Evolutionary conservation across 1,140 invertebrate species (phyloP).

Genomic region (Aphidius ervi): DNA sequence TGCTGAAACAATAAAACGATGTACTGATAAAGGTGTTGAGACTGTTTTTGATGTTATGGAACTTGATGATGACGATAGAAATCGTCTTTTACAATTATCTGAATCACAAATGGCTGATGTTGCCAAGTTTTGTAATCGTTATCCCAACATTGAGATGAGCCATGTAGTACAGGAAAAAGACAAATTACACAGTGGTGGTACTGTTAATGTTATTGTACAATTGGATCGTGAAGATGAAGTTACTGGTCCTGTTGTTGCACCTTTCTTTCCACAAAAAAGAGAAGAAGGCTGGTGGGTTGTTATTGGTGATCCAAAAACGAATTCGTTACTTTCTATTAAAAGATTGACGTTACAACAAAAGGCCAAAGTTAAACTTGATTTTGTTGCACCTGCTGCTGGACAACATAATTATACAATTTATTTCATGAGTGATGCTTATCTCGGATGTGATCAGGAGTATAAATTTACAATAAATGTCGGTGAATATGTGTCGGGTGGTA

Average conservation of each 20-base stretch:
- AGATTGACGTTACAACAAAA: slow-evolving; percentile 89
- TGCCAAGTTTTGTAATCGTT: slow-evolving; percentile 96
- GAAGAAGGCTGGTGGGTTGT: slow-evolving; percentile 99
- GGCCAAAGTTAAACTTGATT: slow-evolving; percentile 92
- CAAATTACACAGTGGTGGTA: slow-evolving; percentile 70
- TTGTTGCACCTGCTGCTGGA: slow-evolving; percentile 82
- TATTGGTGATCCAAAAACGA: slow-evolving; percentile 92
- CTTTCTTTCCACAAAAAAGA: slow-evolving; percentile 95
- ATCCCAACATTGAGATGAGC: slow-evolving; percentile 96
- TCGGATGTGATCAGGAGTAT: slow-evolving; percentile 97
- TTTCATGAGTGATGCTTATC: slow-evolving; percentile 98
- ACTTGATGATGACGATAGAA: slow-evolving; percentile 90
- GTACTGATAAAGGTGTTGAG: slow-evolving; percentile 87
- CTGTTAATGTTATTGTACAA: slow-evolving; percentile 85
- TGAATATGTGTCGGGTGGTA: slow-evolving; percentile 61
- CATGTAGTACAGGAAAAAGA: slow-evolving; percentile 89
- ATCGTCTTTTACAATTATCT: slow-evolving; percentile 77
- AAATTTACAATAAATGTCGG: slow-evolving; percentile 79
- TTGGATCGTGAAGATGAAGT: slow-evolving; percentile 96
- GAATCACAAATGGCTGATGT: slow-evolving; percentile 94
- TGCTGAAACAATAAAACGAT: slow-evolving; percentile 83
- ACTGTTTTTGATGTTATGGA: slow-evolving; percentile 99
- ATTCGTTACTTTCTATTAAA: slow-evolving; percentile 95
- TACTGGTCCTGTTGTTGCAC: slow-evolving; percentile 94
- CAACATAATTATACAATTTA: slow-evolving; percentile 91